Conservation (phyloP, 2,797 vertebrate genomes). For the Cygnus olor region DNA sequence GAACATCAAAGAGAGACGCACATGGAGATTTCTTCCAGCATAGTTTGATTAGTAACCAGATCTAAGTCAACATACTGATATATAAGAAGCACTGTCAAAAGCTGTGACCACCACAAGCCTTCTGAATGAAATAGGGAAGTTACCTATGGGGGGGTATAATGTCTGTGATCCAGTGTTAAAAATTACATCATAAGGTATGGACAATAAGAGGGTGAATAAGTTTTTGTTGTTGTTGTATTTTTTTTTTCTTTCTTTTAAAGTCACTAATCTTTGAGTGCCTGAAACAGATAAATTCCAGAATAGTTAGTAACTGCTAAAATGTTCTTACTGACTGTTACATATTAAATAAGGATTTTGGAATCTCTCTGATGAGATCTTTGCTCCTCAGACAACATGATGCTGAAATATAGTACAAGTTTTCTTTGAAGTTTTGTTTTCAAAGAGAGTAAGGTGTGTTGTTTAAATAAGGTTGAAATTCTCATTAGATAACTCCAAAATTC, state of each 20-base stretch:
- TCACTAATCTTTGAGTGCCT: not conserved
- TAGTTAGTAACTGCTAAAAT: not conserved
- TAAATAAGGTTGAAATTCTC: not conserved
- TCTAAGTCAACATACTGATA: not conserved
- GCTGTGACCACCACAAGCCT: not conserved
- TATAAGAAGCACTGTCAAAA: not conserved
- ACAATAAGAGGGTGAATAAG: not conserved
- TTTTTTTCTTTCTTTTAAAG: not conserved
- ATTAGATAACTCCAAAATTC: not conserved
- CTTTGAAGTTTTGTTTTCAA: not conserved
- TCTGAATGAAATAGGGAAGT: not conserved
- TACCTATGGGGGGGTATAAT: not conserved
- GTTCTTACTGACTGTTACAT: not conserved
- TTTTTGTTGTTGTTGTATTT: no score
- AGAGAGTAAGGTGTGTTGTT: not conserved
- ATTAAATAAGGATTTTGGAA: not conserved
- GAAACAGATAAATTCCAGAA: not conserved
- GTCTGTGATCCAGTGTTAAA: not conserved
- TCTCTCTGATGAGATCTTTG: not conserved
- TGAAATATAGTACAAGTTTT: not conserved
- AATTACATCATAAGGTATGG: not conserved
- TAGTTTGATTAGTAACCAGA: not conserved
- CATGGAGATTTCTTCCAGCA: not conserved
- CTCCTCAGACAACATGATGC: not conserved
- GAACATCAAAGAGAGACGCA: not conserved